Conservation (phyloP, 2,888 invertebrate species). For the Philopedon plagiatum region DNA sequence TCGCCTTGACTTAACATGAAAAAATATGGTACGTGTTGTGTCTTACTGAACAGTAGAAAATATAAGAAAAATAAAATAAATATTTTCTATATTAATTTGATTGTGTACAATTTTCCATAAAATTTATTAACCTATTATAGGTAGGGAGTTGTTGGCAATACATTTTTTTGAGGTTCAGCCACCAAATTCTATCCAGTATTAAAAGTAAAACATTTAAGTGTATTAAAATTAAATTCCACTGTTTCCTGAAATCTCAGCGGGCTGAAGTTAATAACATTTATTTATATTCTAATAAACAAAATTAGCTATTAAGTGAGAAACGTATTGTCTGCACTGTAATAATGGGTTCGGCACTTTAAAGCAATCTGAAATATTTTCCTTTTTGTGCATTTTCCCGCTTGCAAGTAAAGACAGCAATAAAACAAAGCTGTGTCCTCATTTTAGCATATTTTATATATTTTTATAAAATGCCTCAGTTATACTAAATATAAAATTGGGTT, state of each 20-base stretch:
- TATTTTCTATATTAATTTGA: no score
- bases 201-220: no score
- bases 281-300: neutral
- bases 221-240: no score
- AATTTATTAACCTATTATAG: no score
- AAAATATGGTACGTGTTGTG: neutral
- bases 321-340: neutral
- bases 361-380: neutral
- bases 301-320: neutral
- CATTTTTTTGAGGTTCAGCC: no score
- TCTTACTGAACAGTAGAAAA: no score
- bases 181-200: no score
- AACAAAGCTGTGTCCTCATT: neutral
- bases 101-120: no score
- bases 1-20: neutral
- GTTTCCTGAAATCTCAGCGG: neutral
- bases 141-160: no score
- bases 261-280: neutral
- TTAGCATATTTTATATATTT: neutral
- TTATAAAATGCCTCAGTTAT: no score
- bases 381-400: neutral
- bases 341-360: neutral
- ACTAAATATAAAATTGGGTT: no score
- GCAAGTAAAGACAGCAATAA: neutral
- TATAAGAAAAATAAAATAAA: no score